Base-by-base conservation (phyloP, 2,113 vertebrate species). In the Actenoides lindsayi region DNA sequence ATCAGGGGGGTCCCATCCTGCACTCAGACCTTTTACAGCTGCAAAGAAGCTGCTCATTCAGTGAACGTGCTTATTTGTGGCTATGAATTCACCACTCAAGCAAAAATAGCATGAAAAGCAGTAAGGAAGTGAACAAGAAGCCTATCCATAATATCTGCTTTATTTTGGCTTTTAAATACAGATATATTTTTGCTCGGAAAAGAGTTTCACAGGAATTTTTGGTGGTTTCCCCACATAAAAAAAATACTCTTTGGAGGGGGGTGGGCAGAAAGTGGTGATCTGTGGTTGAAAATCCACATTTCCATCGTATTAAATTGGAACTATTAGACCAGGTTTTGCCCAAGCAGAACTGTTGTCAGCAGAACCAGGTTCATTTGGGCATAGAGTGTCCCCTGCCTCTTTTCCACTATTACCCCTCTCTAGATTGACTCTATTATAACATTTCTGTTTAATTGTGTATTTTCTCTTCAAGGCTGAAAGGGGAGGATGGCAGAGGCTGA, bases 401-500 rank as follows among this genome's bases (percentile, higher is more conserved):
- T 60, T 42, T 60, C 46, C 23, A 44, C 30, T 70, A 51, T 54
- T 83, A 3, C 21, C 6, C 16, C 30, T 57, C 65, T 79, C 65
- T 82, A 54, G 21, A 59, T 51, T 28, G 17, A 16, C n/a, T 80
- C 3, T 42, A 17, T 50, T 74, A 4, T 9, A 74, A 54, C 24
- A 14, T 30, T 8, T 24, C 21, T 1, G 1, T 81, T 83, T 83
- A 80, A 77, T 59, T 46, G 37, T 67, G 1, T 74, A 25, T 90
- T 90, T 92, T 92, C 41, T 73, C 37, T 79, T 89, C 39, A 54
- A 92, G 83, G 94, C 24, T 71, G 35, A 69, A 71, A 82, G 17
- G 42, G 6, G 23, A 95, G 95, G 93, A 96, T 97, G 96, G 91
- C 93, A 81, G 82, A 97, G 41, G 33, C 31, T 8, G 84, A 97